Percentiles rank a stretch among this genome's conserved stretches.
These are phyloP conservation scores for Lophura nycthemera DNA, from an alignment of 2,113 vertebrate genomes.

Conservation along the genomic window DNA sequence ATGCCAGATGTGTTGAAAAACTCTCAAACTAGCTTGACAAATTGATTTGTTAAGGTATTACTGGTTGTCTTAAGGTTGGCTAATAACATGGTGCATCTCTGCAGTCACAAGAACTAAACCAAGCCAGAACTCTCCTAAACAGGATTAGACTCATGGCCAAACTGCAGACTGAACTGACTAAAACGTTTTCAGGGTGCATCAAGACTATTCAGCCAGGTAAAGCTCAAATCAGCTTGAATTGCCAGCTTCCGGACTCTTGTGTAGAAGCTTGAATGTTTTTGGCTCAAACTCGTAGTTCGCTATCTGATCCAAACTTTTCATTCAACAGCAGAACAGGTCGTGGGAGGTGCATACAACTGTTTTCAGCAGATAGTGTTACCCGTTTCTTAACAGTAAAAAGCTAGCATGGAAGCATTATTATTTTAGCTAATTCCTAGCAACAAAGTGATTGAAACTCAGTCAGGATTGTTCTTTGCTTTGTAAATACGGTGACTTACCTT, in stretches of 20 bases:
- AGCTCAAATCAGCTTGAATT: conserved; percentile 70
- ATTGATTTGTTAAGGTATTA: conserved; percentile 28
- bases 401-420: conserved; percentile 38
- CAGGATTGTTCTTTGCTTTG: conserved; percentile 41
- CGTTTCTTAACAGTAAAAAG: conserved; percentile 42
- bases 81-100: conserved; percentile 34
- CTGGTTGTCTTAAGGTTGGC: conserved; percentile 45
- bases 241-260: conserved; percentile 56
- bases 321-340: conserved; percentile 20
- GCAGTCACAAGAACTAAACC: conserved; percentile 55
- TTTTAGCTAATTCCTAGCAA: conserved; percentile 48
- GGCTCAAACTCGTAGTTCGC: conserved; percentile 45
- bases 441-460: conserved; percentile 48
- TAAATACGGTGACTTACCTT: conserved; percentile 25
- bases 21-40: conserved; percentile 52
- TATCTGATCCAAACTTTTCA: conserved; percentile 49
- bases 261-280: conserved; percentile 32
- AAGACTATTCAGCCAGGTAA: conserved; percentile 60
- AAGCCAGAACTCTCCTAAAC: conserved; percentile 69
- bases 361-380: conserved; percentile 13
- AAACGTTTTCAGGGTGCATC: conserved; percentile 15
- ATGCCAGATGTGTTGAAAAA: conserved; percentile 64
- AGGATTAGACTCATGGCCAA: conserved; percentile 65
- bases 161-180: conserved; percentile 32
- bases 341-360: background rate